Base-by-base conservation (phyloP, 2,797 vertebrate species). In the Pteropus rufus region DNA sequence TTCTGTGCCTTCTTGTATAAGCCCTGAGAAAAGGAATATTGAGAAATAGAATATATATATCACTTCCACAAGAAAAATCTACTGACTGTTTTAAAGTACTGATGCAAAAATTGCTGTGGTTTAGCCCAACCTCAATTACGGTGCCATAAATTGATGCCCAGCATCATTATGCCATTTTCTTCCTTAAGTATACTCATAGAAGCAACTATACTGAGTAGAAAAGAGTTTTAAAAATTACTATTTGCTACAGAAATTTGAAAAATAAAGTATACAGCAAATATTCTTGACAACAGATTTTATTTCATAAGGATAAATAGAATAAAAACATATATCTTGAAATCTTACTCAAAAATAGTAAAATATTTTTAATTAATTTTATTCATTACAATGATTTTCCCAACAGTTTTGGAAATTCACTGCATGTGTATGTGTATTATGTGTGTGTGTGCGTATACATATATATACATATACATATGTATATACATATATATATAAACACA, bases 51-150 rank as follows among this genome's bases (percentile, higher is more conserved):
- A 94, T 92, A 70, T 96, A 98, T 93, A 97, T 67, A 97, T 97
- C 95, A 29, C 36, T 98, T 98, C 94, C 76, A 94, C 46, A 79
- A 67, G 76, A 56, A 97, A 98, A 97, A 90, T 39, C 15, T 93
- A 75, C 79, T 80, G 89, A 95, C 91, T 97, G 97, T 97, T 98
- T 73, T 1, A 94, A 98, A 98, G 90, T 95, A 95, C 96, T 97
- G 95, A 98, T 97, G 98, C 87, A 97, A 93, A 98, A 98, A 98
- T 95, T 98, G 96, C 79, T 97, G 95, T 95, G 88, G 97, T 98
- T 97, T 97, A 97, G 98, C n/a, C 62, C 98, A 97, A 93, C 98
- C 94, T 98, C 97, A 96, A 96, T 97, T 98, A 98, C 34, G 96
- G 93, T 94, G 49, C 60, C 95, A 85, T 96, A 82, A 95, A 97